Evolutionary conservation across 2,888 invertebrate genomes (phyloP), one percentile per base, ranked within the genome.

Genomic region (Dolichomitus sp.): DNA sequence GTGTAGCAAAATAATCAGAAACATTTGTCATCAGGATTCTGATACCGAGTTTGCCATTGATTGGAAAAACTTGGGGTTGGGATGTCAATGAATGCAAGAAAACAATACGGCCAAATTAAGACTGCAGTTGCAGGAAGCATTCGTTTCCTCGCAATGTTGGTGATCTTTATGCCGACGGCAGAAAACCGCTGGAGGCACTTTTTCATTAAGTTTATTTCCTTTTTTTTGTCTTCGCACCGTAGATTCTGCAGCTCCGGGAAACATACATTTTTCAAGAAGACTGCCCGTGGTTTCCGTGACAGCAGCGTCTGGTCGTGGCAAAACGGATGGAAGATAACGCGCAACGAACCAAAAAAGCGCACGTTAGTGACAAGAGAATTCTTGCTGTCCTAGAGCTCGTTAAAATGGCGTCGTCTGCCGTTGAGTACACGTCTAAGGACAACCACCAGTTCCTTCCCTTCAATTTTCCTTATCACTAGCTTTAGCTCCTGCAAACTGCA

Each of bases 331-430:
- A 63, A 50, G 52, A n/a, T 48, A 40, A 48, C 54, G 33, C 9
- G 42, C 1, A 30, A 30, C 30, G 57, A 57, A 30, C 27, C 14
- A 45, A 65, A 70, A 75, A 19, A 42, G 27, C 40, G 48, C 33
- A n/a, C 65, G 17, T 42, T 27, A 9, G 73, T 50, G 48, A 79
- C 66, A 50, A 63, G 59, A 74, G 68, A 23, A 72, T 73, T 61
- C 45, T 45, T 42, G 23, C 30, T 27, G 45, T 30, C 14, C 52
- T 50, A 45, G 72, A 77, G 66, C 72, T 81, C 73, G 81, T 77
- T 77, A 81, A 77, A 81, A 69, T n/a, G 61, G 50, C 45, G 66
- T 72, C 40, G 48, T 50, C 57, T 33, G 40, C 27, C 65, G 57
- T 72, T 57, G 37, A 63, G 63, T 57, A 65, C 69, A 75, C 19